Evolutionary conservation across 2,888 invertebrate genomes (phyloP), one percentile per base, ranked within the genome.

Genomic region (Trachelus stipa): DNA sequence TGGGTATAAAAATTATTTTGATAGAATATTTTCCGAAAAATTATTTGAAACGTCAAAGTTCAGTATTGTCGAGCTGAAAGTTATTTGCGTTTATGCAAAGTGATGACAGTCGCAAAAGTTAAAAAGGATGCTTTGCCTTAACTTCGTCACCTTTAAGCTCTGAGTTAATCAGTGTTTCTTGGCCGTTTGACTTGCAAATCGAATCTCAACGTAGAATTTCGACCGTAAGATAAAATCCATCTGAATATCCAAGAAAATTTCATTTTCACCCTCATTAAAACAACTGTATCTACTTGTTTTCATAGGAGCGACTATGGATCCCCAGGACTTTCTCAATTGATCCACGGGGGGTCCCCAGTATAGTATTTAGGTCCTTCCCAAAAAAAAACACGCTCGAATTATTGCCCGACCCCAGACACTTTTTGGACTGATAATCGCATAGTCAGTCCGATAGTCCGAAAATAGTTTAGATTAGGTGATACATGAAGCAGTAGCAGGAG

Each of bases 181-280:
- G 9, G 15, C 30, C 71, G 34, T 71, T 71, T 31, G 71, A 71
- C 12, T 71, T 71, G 71, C 71, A 71, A 71, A 71, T 71, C 33
- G 31, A 31, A 31, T 15, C 31, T 30, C 71, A 30, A 12, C 33
- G 12, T 71, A 71, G 31, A 31, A 34, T 34, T 34, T 31, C 33
- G 34, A 71, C 71, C 11, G 23, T 12, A 34, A 31, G 34, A 71
- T 35, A 31, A 23, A 31, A 30, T 31, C 31, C 71, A 33, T 12
- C 15, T 30, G 71, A 30, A 31, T 71, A 31, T 31, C 71, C 71
- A 71, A 31, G 30, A 12, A 15, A 12, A 71, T n/a, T 31, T 23
- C 9, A 30, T 11, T 71, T 71, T 71, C 71, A 56, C 2, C 23
- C 23, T 56, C 56, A 9, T 23, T 56, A 23, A 9, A 56, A 2